Evolutionary conservation across 2,888 invertebrate genomes (phyloP), one percentile per base, ranked within the genome.

Genomic region (Anthrax anthrax): DNA sequence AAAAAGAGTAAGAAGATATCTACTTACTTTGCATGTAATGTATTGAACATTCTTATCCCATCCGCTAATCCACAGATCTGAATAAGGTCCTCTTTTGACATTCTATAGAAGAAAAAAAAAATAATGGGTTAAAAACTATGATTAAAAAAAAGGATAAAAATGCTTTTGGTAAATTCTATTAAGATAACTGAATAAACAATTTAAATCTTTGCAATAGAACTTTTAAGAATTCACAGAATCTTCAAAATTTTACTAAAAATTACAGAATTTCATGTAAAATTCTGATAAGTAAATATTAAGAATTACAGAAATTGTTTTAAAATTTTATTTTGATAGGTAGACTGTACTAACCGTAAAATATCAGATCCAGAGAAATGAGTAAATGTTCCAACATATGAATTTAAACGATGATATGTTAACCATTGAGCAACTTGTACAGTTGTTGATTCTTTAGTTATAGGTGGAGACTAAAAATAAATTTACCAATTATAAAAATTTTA

Each of bases 11-110:
- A n/a, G n/a, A n/a, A n/a, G n/a, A n/a, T n/a, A n/a, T n/a, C n/a
- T n/a, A n/a, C 79, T 76, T 65, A 85, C 85, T 85, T 87, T 56
- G 82, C 78, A 60, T 89, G 88, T 41, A 95, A 70, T 32, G 87
- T 84, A 67, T 95, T 95, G 70, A 81, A 91, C 50, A 95, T 76
- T 54, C 95, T 78, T 48, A 95, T 94, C 5, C 95, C 96, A 65
- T 95, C 94, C 36, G 91, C 86, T 50, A 92, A 72, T 0, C 94
- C 94, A 65, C 92, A 94, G 48, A 96, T 90, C 70, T 94, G 88
- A 47, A 94, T 88, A 37, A 95, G 73, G 69, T 96, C 95, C 52
- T 92, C 90, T 39, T 91, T 79, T 1, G 87, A 84, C 64, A 95
- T 72, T 59, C 77, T 77, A 61, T 38, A 55, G 50, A 47, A 40